Percentiles rank a stretch among this genome's conserved stretches.
These are phyloP conservation scores for Heptranchias perlo DNA, from an alignment of 2,113 vertebrate species.

Conservation along the genomic window DNA sequence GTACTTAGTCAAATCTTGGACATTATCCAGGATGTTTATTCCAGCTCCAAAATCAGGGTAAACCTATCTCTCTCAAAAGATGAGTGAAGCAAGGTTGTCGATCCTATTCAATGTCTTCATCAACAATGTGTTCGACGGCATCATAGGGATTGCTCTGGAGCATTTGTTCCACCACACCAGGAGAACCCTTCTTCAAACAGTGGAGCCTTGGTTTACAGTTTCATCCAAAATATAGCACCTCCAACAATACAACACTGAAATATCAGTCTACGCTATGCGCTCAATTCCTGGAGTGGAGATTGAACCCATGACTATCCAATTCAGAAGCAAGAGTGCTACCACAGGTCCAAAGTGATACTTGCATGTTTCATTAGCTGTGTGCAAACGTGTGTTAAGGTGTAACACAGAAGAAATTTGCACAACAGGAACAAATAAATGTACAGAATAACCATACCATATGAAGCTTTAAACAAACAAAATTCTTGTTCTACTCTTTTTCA, in stretches of 20 bases:
- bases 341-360: too few relatives aligned
- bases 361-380: too few relatives aligned
- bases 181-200: neutral
- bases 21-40: neutral
- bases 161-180: neutral
- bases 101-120: neutral
- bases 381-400: neutral
- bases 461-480: neutral
- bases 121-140: neutral
- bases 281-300: neutral
- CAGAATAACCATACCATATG: neutral
- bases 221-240: too few relatives aligned
- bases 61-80: neutral
- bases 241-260: too few relatives aligned
- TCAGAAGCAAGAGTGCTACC: too few relatives aligned
- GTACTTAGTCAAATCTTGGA: neutral
- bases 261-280: neutral
- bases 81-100: neutral
- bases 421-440: neutral
- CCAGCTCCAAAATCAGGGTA: neutral
- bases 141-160: neutral
- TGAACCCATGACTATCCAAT: neutral
- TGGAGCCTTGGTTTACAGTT: too few relatives aligned
- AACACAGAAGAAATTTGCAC: neutral
- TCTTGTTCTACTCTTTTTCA: neutral